These are phyloP conservation scores for Vanacampus margaritifer DNA, from an alignment of 2,113 vertebrate species.

Conservation along the genomic window DNA sequence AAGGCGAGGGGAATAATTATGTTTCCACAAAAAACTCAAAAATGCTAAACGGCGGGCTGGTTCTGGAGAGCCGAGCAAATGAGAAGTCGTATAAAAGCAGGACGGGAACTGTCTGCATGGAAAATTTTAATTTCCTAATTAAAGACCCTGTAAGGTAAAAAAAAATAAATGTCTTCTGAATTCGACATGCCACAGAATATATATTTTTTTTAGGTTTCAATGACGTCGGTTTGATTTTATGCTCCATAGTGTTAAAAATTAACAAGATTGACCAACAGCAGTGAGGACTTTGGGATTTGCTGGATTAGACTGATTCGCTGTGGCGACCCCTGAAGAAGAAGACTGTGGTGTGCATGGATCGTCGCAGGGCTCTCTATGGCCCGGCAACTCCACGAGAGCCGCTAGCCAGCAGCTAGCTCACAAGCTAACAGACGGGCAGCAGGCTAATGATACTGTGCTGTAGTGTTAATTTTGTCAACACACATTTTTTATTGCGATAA, in stretches of 20 bases:
- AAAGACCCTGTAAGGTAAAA: not conserved
- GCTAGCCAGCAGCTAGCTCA: not conserved
- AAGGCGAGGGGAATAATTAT: slow-evolving; percentile 67
- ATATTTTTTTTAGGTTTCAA: too few species aligned
- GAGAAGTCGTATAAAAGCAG: slow-evolving; percentile 4
- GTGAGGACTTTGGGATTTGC: not conserved
- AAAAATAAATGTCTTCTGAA: not conserved
- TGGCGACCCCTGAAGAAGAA: not conserved
- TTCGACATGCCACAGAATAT: not conserved
- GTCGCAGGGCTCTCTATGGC: too few species aligned
- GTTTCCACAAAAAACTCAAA: slow-evolving; percentile 68
- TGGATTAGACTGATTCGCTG: too few species aligned
- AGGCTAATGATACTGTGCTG: not conserved
- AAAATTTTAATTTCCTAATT: not conserved
- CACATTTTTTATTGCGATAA: too few species aligned
- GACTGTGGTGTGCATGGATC: not conserved
- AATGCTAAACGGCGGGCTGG: slow-evolving; percentile 60
- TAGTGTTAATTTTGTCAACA: too few species aligned
- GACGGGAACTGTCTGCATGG: slow-evolving; percentile 2
- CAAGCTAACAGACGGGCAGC: not conserved
- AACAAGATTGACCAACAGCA: not conserved
- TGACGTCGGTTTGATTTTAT: too few species aligned
- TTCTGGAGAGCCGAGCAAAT: slow-evolving; percentile 38
- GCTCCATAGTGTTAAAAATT: not conserved
- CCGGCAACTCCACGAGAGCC: not conserved